A percentile compares a stretch with the other conserved stretches of the same genome.
Conservation (phyloP, 2,797 vertebrate species). For the Halcyon badia region DNA sequence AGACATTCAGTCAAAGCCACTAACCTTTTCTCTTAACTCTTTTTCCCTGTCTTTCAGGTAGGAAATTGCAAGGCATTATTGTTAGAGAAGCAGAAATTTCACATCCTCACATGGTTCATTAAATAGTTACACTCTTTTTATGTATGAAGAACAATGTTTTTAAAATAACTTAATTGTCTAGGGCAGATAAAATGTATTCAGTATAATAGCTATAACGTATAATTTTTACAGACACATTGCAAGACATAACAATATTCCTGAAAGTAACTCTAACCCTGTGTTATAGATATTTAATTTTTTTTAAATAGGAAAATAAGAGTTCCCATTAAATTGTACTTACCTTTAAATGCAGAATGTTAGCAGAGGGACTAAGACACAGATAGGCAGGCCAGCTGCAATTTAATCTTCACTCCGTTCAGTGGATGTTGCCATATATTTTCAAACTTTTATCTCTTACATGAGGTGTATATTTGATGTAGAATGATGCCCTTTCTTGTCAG, state of each 20-base stretch:
- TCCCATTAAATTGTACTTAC: constrained; percentile 10
- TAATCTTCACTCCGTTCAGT: not conserved
- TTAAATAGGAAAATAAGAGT: not conserved
- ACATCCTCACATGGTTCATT: constrained; percentile 45
- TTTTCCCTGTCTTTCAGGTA: constrained; percentile 15
- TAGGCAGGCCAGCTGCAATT: not conserved
- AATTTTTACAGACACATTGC: not conserved
- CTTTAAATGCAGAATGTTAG: not conserved
- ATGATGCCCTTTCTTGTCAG: not conserved
- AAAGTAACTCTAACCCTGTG: not conserved
- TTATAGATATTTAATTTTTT: not conserved
- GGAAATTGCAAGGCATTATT: not conserved
- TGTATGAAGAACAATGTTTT: constrained; percentile 51
- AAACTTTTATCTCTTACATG: not conserved
- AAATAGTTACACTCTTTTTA: constrained; percentile 53
- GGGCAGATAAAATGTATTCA: constrained; percentile 41
- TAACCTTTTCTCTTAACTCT: constrained; percentile 12
- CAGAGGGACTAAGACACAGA: not conserved
- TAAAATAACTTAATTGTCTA: constrained; percentile 62
- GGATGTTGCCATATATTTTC: not conserved
- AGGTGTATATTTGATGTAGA: constrained; percentile 13
- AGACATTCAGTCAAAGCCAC: not conserved
- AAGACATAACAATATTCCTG: not conserved
- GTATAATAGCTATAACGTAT: not conserved
- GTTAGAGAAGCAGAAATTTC: constrained; percentile 46